Evolutionary conservation across 2,888 invertebrate species (phyloP).

Genomic region (Tipula helvola): DNA sequence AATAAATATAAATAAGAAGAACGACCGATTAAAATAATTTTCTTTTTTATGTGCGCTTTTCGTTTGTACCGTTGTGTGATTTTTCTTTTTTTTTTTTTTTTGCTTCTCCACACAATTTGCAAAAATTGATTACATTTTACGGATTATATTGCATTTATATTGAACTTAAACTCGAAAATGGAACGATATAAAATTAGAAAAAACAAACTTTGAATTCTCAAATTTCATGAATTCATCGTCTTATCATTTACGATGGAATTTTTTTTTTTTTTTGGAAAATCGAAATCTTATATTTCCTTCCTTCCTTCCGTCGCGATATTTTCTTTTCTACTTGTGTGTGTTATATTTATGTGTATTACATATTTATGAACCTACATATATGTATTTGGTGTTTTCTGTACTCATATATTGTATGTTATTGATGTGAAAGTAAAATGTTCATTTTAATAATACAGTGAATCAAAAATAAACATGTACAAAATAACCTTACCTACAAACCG

Average conservation of each 20-base stretch:
- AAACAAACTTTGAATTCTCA: neutral
- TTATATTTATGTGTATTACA: neutral
- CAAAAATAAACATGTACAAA: too few species aligned
- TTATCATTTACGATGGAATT: neutral
- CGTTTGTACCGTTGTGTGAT: neutral
- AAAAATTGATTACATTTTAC: neutral
- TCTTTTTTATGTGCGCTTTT: neutral
- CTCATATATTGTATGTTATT: neutral
- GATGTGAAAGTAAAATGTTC: neutral
- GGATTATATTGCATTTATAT: neutral
- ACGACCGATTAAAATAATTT: neutral
- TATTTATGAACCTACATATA: neutral
- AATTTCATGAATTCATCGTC: neutral
- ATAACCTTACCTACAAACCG: too few species aligned
- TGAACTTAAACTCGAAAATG: neutral
- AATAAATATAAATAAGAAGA: neutral
- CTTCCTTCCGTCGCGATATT: neutral
- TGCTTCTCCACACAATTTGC: neutral
- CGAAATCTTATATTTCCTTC: slow-evolving; percentile 4
- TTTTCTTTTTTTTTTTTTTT: neutral
- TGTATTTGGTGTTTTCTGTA: neutral
- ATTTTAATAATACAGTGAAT: neutral
- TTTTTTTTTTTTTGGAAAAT: neutral
- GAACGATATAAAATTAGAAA: neutral
- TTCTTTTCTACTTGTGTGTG: neutral